Conservation (phyloP, 2,888 invertebrate genomes). For the Chalcis sispes region DNA sequence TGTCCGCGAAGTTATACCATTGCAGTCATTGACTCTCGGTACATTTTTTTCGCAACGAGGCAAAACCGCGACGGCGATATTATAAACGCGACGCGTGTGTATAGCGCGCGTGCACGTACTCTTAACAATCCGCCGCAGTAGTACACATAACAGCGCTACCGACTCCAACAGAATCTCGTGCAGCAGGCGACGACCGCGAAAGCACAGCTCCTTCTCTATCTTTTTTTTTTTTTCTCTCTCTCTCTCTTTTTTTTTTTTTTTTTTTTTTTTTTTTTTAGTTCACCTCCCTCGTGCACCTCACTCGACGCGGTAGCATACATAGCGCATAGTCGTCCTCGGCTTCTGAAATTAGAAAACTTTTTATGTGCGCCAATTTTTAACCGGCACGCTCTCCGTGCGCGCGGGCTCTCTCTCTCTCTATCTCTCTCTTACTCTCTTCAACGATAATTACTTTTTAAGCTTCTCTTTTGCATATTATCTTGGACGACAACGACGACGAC, state of each 20-base stretch:
- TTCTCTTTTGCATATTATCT: constrained; percentile 73
- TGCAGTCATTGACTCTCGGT: not conserved
- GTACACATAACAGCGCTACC: constrained; percentile 61
- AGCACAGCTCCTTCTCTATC: no score
- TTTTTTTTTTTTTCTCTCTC: not conserved
- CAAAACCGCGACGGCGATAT: constrained; percentile 4
- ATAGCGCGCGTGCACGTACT: constrained; percentile 7
- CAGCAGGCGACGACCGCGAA: no score
- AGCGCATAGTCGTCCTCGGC: constrained; percentile 54
- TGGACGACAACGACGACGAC: constrained; percentile 64
- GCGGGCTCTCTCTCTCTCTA: no score
- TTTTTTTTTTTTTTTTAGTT: constrained; percentile 12
- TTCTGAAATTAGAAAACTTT: constrained; percentile 76
- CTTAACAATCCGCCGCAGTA: constrained; percentile 7
- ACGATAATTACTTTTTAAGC: constrained; percentile 76
- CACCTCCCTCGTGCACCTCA: constrained; percentile 9
- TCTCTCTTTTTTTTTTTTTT: not conserved
- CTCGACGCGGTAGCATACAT: not conserved
- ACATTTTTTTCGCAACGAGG: constrained; percentile 9
- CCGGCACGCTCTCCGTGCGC: constrained; percentile 69
- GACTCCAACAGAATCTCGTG: constrained; percentile 58
- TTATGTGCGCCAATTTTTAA: constrained; percentile 75
- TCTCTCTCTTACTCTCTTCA: no score
- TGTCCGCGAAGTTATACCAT: no score
- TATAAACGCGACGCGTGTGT: constrained; percentile 29